Percentiles rank a stretch among this genome's conserved stretches.
phyloP scores from a whole-genome alignment of 2,113 vertebrate genomes.

The Hippocampus mohnikei region DNA sequence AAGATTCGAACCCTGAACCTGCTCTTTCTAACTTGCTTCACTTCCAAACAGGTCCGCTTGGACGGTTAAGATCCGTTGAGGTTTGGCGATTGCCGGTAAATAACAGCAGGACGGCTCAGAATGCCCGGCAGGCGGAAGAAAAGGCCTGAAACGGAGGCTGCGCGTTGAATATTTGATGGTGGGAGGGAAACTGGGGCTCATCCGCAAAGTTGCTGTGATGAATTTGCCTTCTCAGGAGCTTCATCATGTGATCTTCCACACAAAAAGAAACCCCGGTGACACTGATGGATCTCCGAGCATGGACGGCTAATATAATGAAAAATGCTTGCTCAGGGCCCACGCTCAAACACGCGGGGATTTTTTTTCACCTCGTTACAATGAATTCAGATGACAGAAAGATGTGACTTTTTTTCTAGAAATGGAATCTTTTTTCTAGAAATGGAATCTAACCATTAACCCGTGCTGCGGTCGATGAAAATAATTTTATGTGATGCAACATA shows the following conservation, averaged over 20 bases:
- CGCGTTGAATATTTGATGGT: slow-evolving; percentile 66
- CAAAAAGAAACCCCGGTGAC: background rate
- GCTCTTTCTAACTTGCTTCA: too few relatives aligned
- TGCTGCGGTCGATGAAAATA: too few relatives aligned
- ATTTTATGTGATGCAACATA: too few relatives aligned
- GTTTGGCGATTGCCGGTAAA: background rate
- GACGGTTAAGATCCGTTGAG: background rate
- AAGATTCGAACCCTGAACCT: too few relatives aligned
- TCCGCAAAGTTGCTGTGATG: slow-evolving; percentile 36
- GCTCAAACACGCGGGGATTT: too few relatives aligned
- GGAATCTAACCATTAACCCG: too few relatives aligned
- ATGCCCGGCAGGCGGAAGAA: slow-evolving; percentile 1
- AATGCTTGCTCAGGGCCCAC: background rate
- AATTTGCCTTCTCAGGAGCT: slow-evolving; percentile 34
- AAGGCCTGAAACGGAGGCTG: slow-evolving; percentile 19
- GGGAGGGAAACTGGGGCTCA: slow-evolving; percentile 24
- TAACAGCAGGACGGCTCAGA: background rate
- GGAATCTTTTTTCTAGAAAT: too few relatives aligned
- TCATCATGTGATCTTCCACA: background rate
- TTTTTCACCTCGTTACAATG: too few relatives aligned
- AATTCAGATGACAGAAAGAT: too few relatives aligned
- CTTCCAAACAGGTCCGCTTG: background rate
- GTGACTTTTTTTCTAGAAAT: too few relatives aligned
- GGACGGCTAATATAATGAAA: background rate
- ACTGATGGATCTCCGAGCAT: background rate